A percentile compares a stretch with the other conserved stretches of the same genome.
phyloP scores from a whole-genome alignment of 2,797 vertebrate genomes.

The Peromyscus attwateri region DNA sequence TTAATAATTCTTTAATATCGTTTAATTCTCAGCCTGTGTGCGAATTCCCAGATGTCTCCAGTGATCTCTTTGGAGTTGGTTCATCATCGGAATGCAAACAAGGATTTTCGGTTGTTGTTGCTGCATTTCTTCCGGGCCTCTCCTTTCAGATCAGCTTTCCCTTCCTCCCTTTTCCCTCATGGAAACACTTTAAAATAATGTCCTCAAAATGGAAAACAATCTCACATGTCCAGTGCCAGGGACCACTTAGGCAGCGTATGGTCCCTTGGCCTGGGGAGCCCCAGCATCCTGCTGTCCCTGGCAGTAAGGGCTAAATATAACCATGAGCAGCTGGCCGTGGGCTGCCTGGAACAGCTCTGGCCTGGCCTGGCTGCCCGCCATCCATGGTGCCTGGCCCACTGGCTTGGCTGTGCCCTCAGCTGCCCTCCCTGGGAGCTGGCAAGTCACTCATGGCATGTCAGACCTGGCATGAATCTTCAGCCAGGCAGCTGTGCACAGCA shows the following conservation, averaged over 20 bases:
- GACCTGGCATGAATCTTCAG: background rate
- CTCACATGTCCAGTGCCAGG: constrained; percentile 44
- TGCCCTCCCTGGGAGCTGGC: background rate
- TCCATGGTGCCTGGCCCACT: constrained; percentile 4
- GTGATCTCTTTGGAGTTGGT: background rate
- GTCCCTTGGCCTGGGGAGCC: constrained; percentile 9
- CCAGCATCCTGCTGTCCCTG: background rate
- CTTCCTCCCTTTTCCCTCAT: background rate
- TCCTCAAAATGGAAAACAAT: background rate
- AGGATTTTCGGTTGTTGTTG: fast-evolving
- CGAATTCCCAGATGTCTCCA: background rate
- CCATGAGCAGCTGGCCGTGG: constrained; percentile 50
- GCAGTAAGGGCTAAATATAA: constrained; percentile 15
- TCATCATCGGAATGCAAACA: background rate
- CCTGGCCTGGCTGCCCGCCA: background rate
- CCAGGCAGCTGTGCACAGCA: background rate
- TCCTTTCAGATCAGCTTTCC: background rate
- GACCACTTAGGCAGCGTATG: constrained; percentile 41
- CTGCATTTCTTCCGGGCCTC: background rate
- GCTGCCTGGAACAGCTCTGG: background rate
- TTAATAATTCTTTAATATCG: constrained; percentile 53
- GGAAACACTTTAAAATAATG: constrained; percentile 42
- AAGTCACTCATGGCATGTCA: background rate
- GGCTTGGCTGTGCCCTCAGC: background rate
- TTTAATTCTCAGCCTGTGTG: constrained; percentile 34